Evolutionary conservation across 2,888 invertebrate species (phyloP), one percentile per base, ranked within the genome.

Genomic region (Cantharis nigra): DNA sequence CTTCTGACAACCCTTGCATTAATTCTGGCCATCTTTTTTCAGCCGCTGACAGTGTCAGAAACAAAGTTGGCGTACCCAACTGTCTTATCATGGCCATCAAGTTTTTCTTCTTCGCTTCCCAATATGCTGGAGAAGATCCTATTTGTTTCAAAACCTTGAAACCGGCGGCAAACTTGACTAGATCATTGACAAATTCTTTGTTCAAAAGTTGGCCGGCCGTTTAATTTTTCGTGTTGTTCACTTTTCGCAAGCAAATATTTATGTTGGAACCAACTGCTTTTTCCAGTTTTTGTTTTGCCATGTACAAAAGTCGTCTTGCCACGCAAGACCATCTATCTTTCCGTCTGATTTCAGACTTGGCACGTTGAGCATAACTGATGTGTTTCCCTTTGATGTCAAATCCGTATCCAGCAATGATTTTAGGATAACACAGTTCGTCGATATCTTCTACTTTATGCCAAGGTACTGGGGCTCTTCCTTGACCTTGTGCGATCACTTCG

Each of bases 341-440:
- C n/a, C 49, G 10, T 49, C 49, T 10, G n/a, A 49, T 49, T 49
- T 49, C 49, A 2, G 49, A 49, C 18, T 18, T 18, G 18, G 18
- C 18, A 18, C n/a, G n/a, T n/a, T n/a, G n/a, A n/a, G n/a, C n/a
- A n/a, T n/a, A n/a, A n/a, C n/a, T n/a, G n/a, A n/a, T n/a, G n/a
- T n/a, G n/a, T n/a, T n/a, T n/a, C n/a, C n/a, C n/a, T n/a, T n/a
- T n/a, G n/a, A n/a, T n/a, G n/a, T n/a, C n/a, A n/a, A n/a, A n/a
- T n/a, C n/a, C n/a, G n/a, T n/a, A n/a, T n/a, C n/a, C n/a, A n/a
- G n/a, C n/a, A n/a, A n/a, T n/a, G n/a, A n/a, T n/a, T n/a, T n/a
- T n/a, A n/a, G n/a, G n/a, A n/a, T 3, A 3, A 1, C 3, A 3
- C 1, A 3, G 2, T 2, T 18, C 1, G 3, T 3, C 3, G 18